Base-by-base conservation (phyloP, 2,113 vertebrate species). In the Bufo bufo region DNA sequence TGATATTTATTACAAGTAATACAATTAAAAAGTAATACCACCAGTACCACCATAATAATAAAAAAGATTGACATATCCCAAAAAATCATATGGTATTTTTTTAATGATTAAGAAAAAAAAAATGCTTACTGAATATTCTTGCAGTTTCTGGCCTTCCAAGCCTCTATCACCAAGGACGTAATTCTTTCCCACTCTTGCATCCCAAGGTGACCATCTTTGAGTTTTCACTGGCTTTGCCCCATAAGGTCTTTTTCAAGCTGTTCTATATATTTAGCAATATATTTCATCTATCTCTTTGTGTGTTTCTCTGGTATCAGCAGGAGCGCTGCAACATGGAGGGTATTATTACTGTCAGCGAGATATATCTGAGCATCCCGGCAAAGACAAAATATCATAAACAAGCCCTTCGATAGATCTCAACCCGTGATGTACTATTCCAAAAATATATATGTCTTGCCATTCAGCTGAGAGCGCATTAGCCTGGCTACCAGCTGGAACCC, bases 271-370 rank as follows among this genome's bases (percentile, higher is more conserved):
- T 16, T 16, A 72, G 23, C 0, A 54, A 49, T 83, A 47, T 71
- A 54, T 5, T 86, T 78, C 74, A 69, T 79, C 82, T 16, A 50
- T 4, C 69, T 16, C 3, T 71, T 79, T 3, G 0, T 20, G 59
- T 63, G 72, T 43, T 1, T 43, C 33, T 20, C 45, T 80, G 43
- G 65, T 47, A 85, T 87, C 6, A 19, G 78, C 33, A 77, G 83
- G 71, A 87, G 56, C 43, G 49, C 19, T 4, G 43, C 90, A 90
- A 87, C 17, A 52, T n/a, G 66, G 5, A 89, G 83, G 59, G 49
- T 58, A 23, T 87, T 50, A 87, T 87, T 87, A 87, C 77, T 69
- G 85, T 87, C 77, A 80, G 61, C 16, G 49, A 87, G 50, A 80
- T 86, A 79, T 65, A 87, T 80, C 54, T 87, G 7, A 66, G 16